These are phyloP conservation scores for Eristalinus sepulchralis DNA, from an alignment of 2,888 invertebrate species.

Conservation along the genomic window DNA sequence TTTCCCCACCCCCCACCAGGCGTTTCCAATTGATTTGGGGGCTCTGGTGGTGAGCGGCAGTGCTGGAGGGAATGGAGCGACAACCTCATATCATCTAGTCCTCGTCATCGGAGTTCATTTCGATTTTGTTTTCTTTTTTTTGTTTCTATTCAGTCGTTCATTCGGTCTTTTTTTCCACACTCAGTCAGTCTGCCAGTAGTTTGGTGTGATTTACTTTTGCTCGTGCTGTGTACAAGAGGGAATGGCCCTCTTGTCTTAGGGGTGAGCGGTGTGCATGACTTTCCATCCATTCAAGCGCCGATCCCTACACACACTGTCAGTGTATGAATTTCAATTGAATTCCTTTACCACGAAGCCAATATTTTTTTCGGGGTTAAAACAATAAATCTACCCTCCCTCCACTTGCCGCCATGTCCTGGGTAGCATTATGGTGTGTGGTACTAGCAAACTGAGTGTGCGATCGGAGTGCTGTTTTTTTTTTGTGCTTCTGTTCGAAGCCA, in stretches of 20 bases:
- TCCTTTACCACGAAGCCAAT: slow-evolving; percentile 57
- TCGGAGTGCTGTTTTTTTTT: slow-evolving; percentile 29
- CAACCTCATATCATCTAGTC: slow-evolving; percentile 51
- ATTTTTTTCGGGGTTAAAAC: slow-evolving; percentile 64
- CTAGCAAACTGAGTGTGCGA: slow-evolving; percentile 19
- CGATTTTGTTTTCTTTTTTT: background rate
- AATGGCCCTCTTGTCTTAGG: background rate
- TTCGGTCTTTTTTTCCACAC: background rate
- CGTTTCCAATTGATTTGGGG: background rate
- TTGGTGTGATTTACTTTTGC: slow-evolving; percentile 50
- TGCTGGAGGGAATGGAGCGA: background rate
- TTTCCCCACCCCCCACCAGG: background rate
- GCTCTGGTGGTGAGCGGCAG: background rate
- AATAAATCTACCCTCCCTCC: slow-evolving; percentile 50
- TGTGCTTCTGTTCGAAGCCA: slow-evolving; percentile 31
- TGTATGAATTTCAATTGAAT: slow-evolving; percentile 70
- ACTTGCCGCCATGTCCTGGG: background rate
- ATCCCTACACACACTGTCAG: background rate
- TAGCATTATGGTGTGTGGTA: slow-evolving; percentile 21
- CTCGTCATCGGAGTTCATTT: slow-evolving; percentile 50
- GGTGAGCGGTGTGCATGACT: slow-evolving; percentile 18
- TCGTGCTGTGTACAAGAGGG: slow-evolving; percentile 20
- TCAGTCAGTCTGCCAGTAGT: background rate
- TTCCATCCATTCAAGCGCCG: background rate
- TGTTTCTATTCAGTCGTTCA: background rate